Evolutionary conservation across 2,888 invertebrate species (phyloP).

Genomic region (Netelia inedita): DNA sequence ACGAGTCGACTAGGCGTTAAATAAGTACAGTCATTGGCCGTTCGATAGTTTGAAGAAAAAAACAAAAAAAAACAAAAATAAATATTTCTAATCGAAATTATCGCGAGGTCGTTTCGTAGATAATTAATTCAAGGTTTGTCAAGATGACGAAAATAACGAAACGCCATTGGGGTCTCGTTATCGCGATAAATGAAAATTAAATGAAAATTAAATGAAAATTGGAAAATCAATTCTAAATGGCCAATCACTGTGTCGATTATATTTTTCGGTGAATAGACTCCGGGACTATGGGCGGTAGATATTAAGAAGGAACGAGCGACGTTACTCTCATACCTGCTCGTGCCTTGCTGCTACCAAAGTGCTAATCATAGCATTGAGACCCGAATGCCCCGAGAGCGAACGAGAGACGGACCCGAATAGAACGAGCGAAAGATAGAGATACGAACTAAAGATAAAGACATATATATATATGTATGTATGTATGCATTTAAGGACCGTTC

Average conservation of each 20-base stretch:
- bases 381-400: slow-evolving; percentile 73
- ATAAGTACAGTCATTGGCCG: no score
- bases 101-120: no score
- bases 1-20: no score
- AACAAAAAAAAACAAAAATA: no score
- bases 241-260: slow-evolving; percentile 13
- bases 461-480: slow-evolving; percentile 12
- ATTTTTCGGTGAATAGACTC: neutral
- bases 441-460: slow-evolving; percentile 49
- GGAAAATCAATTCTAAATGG: neutral
- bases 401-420: slow-evolving; percentile 34
- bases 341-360: slow-evolving; percentile 75
- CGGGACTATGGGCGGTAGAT: neutral
- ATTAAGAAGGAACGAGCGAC: slow-evolving; percentile 63
- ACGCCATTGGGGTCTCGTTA: no score
- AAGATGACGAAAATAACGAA: no score
- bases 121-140: no score
- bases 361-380: slow-evolving; percentile 83
- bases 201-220: neutral
- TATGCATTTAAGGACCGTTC: slow-evolving; percentile 77
- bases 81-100: no score
- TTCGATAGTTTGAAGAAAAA: no score
- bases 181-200: neutral
- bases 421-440: slow-evolving; percentile 33
- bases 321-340: slow-evolving; percentile 65